Percentiles rank a stretch among this genome's conserved stretches.
These are phyloP conservation scores for Neopelma chrysocephalum DNA, from an alignment of 2,797 vertebrate genomes.

Conservation along the genomic window DNA sequence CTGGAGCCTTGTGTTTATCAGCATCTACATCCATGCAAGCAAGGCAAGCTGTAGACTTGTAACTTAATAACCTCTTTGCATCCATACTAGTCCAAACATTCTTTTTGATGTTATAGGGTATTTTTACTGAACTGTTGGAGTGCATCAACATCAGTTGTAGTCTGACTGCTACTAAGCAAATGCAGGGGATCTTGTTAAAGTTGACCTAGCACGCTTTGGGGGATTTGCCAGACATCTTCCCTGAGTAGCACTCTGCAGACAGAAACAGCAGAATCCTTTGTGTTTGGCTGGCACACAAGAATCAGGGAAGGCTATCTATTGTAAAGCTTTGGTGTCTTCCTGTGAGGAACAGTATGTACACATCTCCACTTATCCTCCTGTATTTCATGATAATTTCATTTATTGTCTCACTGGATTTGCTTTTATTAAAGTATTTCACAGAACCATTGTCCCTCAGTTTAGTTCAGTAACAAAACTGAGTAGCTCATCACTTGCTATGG, in stretches of 20 bases:
- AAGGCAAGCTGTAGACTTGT: background rate
- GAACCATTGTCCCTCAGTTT: background rate
- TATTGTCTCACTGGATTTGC: background rate
- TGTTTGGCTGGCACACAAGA: background rate
- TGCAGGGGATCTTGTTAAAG: background rate
- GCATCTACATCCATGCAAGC: background rate
- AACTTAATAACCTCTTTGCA: background rate
- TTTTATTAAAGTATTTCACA: background rate
- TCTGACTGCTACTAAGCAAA: background rate
- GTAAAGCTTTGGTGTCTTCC: background rate
- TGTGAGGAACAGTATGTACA: background rate
- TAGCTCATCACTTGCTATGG: background rate
- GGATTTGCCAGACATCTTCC: background rate
- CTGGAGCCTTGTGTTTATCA: background rate
- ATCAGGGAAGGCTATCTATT: background rate
- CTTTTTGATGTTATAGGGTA: background rate
- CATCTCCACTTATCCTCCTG: background rate
- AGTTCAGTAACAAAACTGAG: background rate
- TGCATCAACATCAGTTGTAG: background rate
- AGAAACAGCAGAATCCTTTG: background rate
- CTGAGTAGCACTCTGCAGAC: background rate
- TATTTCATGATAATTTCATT: background rate
- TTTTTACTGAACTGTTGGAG: background rate
- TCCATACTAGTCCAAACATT: background rate
- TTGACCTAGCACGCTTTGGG: background rate